Conservation (phyloP, 2,113 vertebrate genomes). For the Atherinomorus stipes region DNA sequence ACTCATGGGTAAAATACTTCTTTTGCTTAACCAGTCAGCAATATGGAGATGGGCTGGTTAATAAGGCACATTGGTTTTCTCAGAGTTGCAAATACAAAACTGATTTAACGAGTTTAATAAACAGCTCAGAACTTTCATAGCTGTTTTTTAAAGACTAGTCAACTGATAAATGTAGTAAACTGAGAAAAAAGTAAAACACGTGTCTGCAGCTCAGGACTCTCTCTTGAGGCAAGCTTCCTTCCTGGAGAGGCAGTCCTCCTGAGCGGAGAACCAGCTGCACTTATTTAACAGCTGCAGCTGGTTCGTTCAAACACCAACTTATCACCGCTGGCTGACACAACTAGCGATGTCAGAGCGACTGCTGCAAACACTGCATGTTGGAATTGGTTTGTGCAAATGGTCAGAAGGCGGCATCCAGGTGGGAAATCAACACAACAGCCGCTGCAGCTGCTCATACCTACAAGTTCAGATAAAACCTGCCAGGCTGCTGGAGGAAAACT, state of each 20-base stretch:
- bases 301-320: neutral
- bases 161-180: too few relatives aligned
- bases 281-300: constrained; percentile 5
- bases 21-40: too few relatives aligned
- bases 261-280: constrained; percentile 6
- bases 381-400: constrained; percentile 4
- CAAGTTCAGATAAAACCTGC: constrained; percentile 24
- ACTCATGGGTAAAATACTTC: too few relatives aligned
- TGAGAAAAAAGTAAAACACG: neutral
- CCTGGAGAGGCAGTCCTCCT: neutral
- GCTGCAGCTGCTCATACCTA: neutral
- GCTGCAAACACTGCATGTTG: neutral
- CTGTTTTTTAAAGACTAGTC: too few relatives aligned
- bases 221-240: neutral
- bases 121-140: too few relatives aligned
- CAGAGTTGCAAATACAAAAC: too few relatives aligned
- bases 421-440: constrained; percentile 21
- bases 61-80: too few relatives aligned
- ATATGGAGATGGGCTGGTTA: too few relatives aligned
- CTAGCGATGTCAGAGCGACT: constrained; percentile 6
- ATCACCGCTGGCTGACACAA: neutral
- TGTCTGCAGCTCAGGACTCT: neutral
- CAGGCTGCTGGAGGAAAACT: constrained; percentile 6
- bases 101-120: too few relatives aligned
- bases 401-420: constrained; percentile 12